These are phyloP conservation scores for Oostethus manadensis DNA, from an alignment of 2,113 vertebrate genomes.

Conservation along the genomic window DNA sequence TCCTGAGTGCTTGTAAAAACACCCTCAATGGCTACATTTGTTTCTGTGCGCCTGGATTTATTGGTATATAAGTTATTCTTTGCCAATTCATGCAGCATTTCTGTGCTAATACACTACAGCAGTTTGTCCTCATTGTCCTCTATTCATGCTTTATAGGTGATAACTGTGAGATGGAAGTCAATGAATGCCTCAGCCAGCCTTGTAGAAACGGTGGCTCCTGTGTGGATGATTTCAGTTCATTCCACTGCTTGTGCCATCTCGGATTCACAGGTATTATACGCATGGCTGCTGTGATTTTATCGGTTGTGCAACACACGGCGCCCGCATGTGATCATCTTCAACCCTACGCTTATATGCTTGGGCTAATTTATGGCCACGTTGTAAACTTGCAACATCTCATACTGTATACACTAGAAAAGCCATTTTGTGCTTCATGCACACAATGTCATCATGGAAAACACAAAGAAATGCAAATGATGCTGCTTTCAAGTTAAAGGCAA, in stretches of 20 bases:
- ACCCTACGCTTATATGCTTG: too few species aligned
- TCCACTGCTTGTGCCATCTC: constrained; percentile 69
- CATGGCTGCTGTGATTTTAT: too few species aligned
- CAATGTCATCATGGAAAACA: too few species aligned
- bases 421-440: too few species aligned
- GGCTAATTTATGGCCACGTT: too few species aligned
- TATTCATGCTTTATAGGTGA: constrained; percentile 62
- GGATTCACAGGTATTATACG: constrained; percentile 72
- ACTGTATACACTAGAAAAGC: too few species aligned
- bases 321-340: too few species aligned
- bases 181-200: constrained; percentile 75
- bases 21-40: constrained; percentile 65
- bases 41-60: constrained; percentile 83
- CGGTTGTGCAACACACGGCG: too few species aligned
- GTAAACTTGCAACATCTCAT: too few species aligned
- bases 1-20: constrained; percentile 75
- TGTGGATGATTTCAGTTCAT: constrained; percentile 71
- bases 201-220: constrained; percentile 71
- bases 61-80: constrained; percentile 65
- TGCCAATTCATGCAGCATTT: constrained; percentile 27
- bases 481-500: too few species aligned
- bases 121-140: constrained; percentile 28
- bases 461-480: too few species aligned
- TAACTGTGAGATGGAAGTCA: constrained; percentile 76
- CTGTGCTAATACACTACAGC: constrained; percentile 6